These are phyloP conservation scores for Actinostola sp. DNA, from an alignment of 92 coral and sea anemone genomes.

Conservation along the genomic window DNA sequence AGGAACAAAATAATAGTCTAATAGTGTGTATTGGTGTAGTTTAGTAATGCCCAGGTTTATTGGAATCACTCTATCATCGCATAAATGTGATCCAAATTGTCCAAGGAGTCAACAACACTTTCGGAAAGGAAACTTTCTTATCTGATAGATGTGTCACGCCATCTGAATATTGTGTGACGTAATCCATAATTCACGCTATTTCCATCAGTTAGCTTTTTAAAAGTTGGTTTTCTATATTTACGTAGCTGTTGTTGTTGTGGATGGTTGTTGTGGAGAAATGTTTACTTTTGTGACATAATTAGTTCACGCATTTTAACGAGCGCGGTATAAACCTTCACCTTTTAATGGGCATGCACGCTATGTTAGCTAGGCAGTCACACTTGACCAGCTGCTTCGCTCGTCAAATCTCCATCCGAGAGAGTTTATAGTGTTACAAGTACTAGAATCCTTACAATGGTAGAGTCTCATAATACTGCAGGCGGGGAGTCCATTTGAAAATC, in stretches of 20 bases:
- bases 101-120: no score
- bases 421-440: slow-evolving; percentile 3
- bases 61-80: no score
- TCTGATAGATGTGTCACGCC: slow-evolving; percentile 2
- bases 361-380: slow-evolving; percentile 23
- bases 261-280: not conserved
- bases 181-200: not conserved
- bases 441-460: slow-evolving; percentile 12
- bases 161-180: not conserved
- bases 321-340: slow-evolving; percentile 2
- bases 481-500: slow-evolving; percentile 22
- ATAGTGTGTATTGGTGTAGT: no score
- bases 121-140: not conserved
- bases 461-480: not conserved
- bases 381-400: slow-evolving; percentile 30
- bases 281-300: slow-evolving; percentile 4
- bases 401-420: slow-evolving; percentile 14
- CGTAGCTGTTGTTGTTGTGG: not conserved
- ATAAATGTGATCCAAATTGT: not conserved
- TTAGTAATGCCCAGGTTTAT: no score
- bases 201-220: not conserved
- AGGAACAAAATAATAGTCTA: no score
- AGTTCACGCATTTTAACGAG: slow-evolving; percentile 26
- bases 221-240: not conserved
- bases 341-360: slow-evolving; percentile 37